Conservation (phyloP, 1,140 invertebrate species). For the Plutomurus gul region DNA sequence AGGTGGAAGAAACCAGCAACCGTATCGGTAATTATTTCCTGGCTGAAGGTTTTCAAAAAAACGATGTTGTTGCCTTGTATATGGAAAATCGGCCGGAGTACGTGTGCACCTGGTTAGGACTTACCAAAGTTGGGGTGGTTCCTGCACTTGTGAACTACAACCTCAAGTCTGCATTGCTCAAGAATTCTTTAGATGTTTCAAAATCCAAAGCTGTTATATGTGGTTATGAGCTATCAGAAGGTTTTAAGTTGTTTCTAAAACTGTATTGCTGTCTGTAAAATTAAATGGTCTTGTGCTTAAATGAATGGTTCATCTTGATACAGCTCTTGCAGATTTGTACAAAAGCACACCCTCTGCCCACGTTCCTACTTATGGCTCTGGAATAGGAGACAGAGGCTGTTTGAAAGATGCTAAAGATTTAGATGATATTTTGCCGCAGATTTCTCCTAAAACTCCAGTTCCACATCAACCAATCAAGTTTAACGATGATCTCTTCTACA, state of each 20-base stretch:
- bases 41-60: constrained; percentile 63
- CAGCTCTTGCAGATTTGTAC: neutral
- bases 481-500: constrained; percentile 72
- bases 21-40: constrained; percentile 65
- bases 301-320: neutral
- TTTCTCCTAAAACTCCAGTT: neutral
- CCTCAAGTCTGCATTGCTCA: constrained; percentile 71
- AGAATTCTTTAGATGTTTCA: constrained; percentile 79
- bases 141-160: constrained; percentile 87
- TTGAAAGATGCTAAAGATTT: constrained; percentile 22
- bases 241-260: constrained; percentile 57
- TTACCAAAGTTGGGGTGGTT: constrained; percentile 61
- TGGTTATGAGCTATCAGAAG: constrained; percentile 68
- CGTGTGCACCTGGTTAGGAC: constrained; percentile 63
- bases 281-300: too few species aligned
- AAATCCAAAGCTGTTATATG: constrained; percentile 84
- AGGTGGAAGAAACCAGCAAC: constrained; percentile 65
- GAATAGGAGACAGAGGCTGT: neutral
- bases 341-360: neutral
- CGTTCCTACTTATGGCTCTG: constrained; percentile 53
- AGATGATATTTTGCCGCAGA: neutral
- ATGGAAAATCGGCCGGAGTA: constrained; percentile 66
- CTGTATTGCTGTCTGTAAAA: too few species aligned
- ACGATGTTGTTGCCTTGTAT: constrained; percentile 70
- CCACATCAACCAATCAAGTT: neutral